Evolutionary conservation across 2,113 vertebrate genomes (phyloP).

Genomic region (Paracanthobrama guichenoti): DNA sequence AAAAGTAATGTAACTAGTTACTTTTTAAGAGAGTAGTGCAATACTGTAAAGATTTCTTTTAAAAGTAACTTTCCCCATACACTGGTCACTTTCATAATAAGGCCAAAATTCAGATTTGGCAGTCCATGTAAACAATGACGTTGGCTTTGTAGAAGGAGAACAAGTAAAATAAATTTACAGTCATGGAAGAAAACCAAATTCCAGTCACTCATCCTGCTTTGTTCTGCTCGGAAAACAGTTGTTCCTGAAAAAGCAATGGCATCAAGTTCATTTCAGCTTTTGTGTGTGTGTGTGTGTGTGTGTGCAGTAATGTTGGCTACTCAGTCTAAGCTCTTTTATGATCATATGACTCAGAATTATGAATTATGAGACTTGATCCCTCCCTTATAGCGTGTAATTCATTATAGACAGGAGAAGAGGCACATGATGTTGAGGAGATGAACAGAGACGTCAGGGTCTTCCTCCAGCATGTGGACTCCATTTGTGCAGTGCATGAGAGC

Average conservation of each 20-base stretch:
- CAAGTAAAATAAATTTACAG: background rate
- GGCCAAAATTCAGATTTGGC: background rate
- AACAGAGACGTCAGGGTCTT: slow-evolving; percentile 69
- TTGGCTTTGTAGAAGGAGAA: background rate
- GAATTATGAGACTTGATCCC: slow-evolving; percentile 14
- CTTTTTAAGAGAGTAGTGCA: too few relatives aligned
- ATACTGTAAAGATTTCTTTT: too few relatives aligned
- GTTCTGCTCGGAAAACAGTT: background rate
- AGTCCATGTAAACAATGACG: background rate
- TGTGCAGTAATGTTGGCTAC: background rate
- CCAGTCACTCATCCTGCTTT: background rate
- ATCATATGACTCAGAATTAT: background rate
- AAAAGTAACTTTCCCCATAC: background rate
- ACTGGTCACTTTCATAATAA: background rate
- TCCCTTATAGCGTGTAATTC: background rate
- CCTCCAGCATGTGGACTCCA: slow-evolving; percentile 83
- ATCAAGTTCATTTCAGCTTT: background rate
- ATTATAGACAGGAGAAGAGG: background rate
- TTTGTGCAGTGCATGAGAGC: slow-evolving; percentile 76
- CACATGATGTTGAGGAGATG: background rate
- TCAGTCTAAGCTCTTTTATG: background rate
- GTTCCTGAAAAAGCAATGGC: slow-evolving; percentile 5
- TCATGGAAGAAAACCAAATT: background rate
- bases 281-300: too few relatives aligned
- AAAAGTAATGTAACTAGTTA: too few relatives aligned